Evolutionary conservation across 2,888 invertebrate genomes (phyloP).

Genomic region (Sarcophaga carnaria): DNA sequence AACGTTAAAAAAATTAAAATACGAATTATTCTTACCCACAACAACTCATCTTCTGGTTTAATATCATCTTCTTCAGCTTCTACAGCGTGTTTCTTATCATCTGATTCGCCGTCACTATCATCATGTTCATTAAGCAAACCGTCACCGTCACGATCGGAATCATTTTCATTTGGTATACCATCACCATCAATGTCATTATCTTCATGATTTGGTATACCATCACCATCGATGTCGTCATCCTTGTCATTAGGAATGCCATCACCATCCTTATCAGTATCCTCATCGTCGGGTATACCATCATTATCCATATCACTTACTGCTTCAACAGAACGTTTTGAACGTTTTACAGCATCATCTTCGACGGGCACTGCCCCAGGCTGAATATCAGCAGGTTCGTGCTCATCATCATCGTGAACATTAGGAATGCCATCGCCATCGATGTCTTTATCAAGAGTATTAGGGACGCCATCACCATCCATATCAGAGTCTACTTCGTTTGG

Average conservation of each 20-base stretch:
- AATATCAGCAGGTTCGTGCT: constrained; percentile 70
- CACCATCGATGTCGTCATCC: constrained; percentile 76
- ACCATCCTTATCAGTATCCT: constrained; percentile 74
- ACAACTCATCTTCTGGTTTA: constrained; percentile 85
- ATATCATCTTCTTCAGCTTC: constrained; percentile 82
- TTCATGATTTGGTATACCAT: constrained; percentile 82
- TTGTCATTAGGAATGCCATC: constrained; percentile 72
- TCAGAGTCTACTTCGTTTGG: constrained; percentile 74
- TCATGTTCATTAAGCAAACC: constrained; percentile 74
- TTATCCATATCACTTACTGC: constrained; percentile 77
- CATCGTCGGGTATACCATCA: constrained; percentile 73
- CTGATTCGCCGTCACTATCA: constrained; percentile 71
- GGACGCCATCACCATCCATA: constrained; percentile 73
- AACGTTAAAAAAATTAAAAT: neutral
- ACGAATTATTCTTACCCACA: constrained; percentile 82
- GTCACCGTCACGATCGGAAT: constrained; percentile 73
- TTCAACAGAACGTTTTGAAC: constrained; percentile 79
- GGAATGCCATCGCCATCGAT: constrained; percentile 82
- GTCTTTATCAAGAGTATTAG: constrained; percentile 68
- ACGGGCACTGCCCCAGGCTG: constrained; percentile 70
- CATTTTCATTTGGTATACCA: constrained; percentile 70
- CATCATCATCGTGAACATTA: constrained; percentile 79
- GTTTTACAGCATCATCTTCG: constrained; percentile 76
- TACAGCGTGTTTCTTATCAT: constrained; percentile 63
- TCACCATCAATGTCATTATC: constrained; percentile 78